Evolutionary conservation across 2,888 invertebrate genomes (phyloP).

Genomic region (Mesorhabditis spiculigera): DNA sequence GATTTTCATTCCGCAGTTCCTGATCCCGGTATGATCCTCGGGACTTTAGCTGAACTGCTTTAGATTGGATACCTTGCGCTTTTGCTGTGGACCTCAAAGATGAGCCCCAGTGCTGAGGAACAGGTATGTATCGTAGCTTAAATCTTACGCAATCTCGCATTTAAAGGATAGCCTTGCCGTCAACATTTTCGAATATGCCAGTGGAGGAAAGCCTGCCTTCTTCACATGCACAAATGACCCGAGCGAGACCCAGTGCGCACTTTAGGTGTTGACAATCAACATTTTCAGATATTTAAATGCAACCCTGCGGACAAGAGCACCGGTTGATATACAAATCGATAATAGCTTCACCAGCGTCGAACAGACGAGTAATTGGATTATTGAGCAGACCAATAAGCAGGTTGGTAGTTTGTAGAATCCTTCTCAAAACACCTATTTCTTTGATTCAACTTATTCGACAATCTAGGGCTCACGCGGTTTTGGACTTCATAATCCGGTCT

Average conservation of each 20-base stretch:
- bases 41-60: background rate
- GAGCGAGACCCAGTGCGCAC: background rate
- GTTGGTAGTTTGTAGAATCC: background rate
- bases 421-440: background rate
- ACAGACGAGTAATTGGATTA: background rate
- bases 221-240: background rate
- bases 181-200: background rate
- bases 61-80: slow-evolving; percentile 25
- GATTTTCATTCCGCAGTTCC: slow-evolving; percentile 44
- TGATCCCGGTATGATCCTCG: slow-evolving; percentile 35
- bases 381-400: background rate
- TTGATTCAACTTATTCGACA: background rate
- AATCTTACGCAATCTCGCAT: no score
- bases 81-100: slow-evolving; percentile 27
- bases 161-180: background rate
- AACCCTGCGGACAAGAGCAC: slow-evolving; percentile 9
- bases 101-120: slow-evolving; percentile 28
- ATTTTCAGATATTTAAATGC: background rate
- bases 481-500: slow-evolving; percentile 1
- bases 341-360: background rate
- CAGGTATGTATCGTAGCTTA: slow-evolving; percentile 10
- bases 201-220: background rate
- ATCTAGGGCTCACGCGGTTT: slow-evolving; percentile 2
- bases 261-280: background rate
- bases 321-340: background rate